phyloP scores from a whole-genome alignment of 2,888 invertebrate species.

The Ophioninae sp. region DNA sequence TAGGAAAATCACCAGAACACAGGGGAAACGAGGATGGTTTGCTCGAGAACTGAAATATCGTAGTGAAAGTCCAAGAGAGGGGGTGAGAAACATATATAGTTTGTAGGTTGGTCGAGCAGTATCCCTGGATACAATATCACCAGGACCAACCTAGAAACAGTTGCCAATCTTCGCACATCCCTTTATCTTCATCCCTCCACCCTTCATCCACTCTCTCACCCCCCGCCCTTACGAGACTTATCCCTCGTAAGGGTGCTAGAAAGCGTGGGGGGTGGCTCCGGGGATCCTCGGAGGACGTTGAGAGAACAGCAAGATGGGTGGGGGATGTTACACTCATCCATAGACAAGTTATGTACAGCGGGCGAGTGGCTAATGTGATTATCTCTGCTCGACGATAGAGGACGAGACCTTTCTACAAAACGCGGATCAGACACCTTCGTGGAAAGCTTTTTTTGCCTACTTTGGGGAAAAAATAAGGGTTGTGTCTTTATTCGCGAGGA shows the following conservation, averaged over 20 bases:
- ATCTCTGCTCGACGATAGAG: conserved; percentile 76
- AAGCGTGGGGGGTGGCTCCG: too few species aligned
- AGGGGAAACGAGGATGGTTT: conserved; percentile 49
- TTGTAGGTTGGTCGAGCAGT: conserved; percentile 33
- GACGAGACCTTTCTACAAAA: conserved; percentile 8
- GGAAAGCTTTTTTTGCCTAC: too few species aligned
- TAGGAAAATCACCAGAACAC: conserved; percentile 51
- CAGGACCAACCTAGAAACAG: conserved; percentile 49
- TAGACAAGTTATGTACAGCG: conserved; percentile 79
- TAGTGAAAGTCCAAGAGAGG: not conserved
- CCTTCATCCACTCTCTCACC: not conserved
- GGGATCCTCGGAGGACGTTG: too few species aligned
- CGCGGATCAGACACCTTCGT: not conserved
- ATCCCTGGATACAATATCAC: conserved; percentile 75
- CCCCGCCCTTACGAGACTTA: not conserved
- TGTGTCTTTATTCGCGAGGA: too few species aligned
- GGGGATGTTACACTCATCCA: conserved; percentile 78
- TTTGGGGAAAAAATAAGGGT: too few species aligned
- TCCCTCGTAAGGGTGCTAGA: too few species aligned
- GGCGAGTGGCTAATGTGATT: conserved; percentile 78
- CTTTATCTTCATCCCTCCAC: conserved; percentile 33
- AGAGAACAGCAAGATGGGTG: conserved; percentile 1
- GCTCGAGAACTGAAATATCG: conserved; percentile 46
- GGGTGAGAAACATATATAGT: not conserved
- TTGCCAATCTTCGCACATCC: conserved; percentile 47